These are phyloP conservation scores for Venturia canescens DNA, from an alignment of 1,140 invertebrate genomes.

Conservation along the genomic window DNA sequence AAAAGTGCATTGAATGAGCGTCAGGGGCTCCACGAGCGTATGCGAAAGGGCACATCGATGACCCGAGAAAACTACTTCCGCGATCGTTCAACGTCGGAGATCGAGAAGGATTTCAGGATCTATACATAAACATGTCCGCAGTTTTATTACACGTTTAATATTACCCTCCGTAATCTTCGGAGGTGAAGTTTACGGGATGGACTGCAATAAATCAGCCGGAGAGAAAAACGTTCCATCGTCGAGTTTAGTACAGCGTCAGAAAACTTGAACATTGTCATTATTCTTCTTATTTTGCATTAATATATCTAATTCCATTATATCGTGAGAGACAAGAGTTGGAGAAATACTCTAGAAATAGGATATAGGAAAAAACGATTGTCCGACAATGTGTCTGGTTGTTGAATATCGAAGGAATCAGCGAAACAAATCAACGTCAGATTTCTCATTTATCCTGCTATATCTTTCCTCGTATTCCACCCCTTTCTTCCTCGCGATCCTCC, in stretches of 20 bases:
- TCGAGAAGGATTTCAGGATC: not conserved
- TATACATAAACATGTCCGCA: constrained; percentile 21
- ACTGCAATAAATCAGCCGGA: no score
- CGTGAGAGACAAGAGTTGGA: no score
- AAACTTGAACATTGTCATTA: not conserved
- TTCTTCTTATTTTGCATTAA: not conserved
- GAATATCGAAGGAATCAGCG: no score
- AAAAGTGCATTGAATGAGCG: constrained; percentile 12
- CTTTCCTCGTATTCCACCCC: not conserved
- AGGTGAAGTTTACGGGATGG: not conserved
- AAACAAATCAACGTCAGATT: not conserved
- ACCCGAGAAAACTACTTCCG: constrained; percentile 40
- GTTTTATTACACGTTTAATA: not conserved
- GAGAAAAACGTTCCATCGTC: no score
- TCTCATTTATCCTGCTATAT: not conserved
- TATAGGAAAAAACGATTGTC: no score
- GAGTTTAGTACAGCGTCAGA: no score
- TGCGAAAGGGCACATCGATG: constrained; percentile 35
- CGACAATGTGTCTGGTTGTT: no score
- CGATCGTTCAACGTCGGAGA: constrained; percentile 28
- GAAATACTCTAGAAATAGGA: no score
- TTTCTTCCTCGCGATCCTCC: not conserved
- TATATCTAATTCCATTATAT: no score
- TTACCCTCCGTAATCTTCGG: not conserved
- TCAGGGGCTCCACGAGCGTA: not conserved